Base-by-base conservation (phyloP, 2,888 invertebrate genomes). In the Ptilodon capucinus region DNA sequence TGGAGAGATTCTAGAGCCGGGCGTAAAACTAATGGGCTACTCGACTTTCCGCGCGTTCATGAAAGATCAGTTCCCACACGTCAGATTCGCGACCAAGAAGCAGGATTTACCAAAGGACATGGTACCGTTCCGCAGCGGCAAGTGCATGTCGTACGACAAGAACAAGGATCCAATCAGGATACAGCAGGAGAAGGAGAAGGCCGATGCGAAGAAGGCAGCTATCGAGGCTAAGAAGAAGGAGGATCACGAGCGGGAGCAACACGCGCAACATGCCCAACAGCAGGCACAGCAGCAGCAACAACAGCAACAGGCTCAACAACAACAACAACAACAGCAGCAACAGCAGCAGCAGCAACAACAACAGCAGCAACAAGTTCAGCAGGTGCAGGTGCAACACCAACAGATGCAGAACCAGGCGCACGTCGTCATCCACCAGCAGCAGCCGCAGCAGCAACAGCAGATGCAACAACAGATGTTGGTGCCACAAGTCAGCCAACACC, bases 31-130 rank as follows among this genome's bases (percentile, higher is more conserved):
- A 13, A 95, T 96, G 95, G 95, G 95, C 0, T 96, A 95, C 68
- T 95, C 95, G 1, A 95, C 95, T 8, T 96, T 96, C 84, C 90
- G 95, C 54, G 94, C 95, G 64, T 96, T 95, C 72, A 94, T 96
- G 94, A 95, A 95, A 74, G 95, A 95, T 65, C 95, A 95, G 73
- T 96, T 95, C 78, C 95, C 95, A 0, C 94, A 95, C 66, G 94
- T 95, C 4, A 95, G 94, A 72, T 95, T 95, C 71, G 94, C 94
- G 53, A 93, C 93, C 0, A 93, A 93, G 67, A 91, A 90, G 59
- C 86, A 90, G 54, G 88, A 91, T 46, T 59, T 90, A 44, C 82
- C 87, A 4, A 91, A 91, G 65, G 91, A 91, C 17, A 76, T 88
- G 79, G 84, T 91, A 46, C 91, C 91, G 3, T 91, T 91, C 79